These are phyloP conservation scores for Circaetus cinerascens DNA, from an alignment of 2,113 vertebrate species.

Conservation along the genomic window DNA sequence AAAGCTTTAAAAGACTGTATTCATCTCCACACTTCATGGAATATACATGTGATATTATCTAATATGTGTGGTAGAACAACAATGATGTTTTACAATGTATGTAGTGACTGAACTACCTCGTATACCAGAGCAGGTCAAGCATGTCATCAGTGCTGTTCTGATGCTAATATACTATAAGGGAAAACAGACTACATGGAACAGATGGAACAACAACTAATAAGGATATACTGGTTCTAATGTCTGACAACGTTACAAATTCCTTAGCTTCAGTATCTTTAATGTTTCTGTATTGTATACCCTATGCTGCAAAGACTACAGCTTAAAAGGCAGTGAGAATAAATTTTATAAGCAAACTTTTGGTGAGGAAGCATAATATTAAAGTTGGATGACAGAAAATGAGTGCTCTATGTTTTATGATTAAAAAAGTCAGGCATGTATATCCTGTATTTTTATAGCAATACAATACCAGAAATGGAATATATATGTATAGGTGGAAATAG, in stretches of 20 bases:
- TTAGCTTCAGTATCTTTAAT: not conserved
- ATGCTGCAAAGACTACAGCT: not conserved
- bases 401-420: not conserved
- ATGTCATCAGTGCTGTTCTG: not conserved
- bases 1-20: not conserved
- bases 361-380: not conserved
- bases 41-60: not conserved
- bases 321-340: not conserved
- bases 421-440: not conserved
- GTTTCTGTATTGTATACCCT: not conserved
- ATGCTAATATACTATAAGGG: not conserved
- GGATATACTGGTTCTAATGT: not conserved
- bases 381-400: not conserved
- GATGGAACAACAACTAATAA: not conserved
- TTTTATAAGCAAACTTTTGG: not conserved
- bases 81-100: not conserved
- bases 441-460: not conserved
- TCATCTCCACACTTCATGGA: not conserved
- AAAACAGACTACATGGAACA: not conserved
- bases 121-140: not conserved
- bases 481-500: not conserved
- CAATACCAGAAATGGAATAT: not conserved
- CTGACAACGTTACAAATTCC: not conserved
- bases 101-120: not conserved
- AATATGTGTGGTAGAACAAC: not conserved